phyloP scores from a whole-genome alignment of 2,888 invertebrate genomes.

The Polymixis flavicincta region DNA sequence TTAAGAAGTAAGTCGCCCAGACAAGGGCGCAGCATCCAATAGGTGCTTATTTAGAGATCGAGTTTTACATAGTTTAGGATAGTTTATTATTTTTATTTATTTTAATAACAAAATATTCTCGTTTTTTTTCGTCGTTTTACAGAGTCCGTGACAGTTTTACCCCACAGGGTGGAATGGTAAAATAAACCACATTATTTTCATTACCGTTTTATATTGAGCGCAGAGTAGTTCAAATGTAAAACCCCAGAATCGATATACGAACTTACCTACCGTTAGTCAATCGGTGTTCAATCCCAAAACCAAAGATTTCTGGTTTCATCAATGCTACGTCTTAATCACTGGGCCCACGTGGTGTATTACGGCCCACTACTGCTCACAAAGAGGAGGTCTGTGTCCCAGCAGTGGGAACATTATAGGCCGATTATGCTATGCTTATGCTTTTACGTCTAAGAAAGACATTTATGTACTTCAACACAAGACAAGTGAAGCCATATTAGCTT shows the following conservation, averaged over 20 bases:
- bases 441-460: background rate
- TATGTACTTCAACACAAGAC: background rate
- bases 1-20: constrained; percentile 33
- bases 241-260: background rate
- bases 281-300: background rate
- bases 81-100: constrained; percentile 32
- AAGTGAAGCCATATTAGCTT: no score
- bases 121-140: background rate
- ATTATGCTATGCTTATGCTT: no score
- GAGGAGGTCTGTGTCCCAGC: no score
- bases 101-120: constrained; percentile 18
- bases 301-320: background rate
- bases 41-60: constrained; percentile 45
- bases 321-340: background rate
- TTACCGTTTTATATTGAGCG: background rate
- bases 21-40: constrained; percentile 48
- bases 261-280: background rate
- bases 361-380: no score
- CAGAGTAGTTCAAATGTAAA: background rate
- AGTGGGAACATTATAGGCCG: no score
- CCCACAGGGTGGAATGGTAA: background rate
- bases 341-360: no score
- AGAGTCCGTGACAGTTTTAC: background rate
- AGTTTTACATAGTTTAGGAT: constrained; percentile 24
- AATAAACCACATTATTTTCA: background rate